phyloP scores from a whole-genome alignment of 2,888 invertebrate genomes.

The Neocrepidodera transversa region DNA sequence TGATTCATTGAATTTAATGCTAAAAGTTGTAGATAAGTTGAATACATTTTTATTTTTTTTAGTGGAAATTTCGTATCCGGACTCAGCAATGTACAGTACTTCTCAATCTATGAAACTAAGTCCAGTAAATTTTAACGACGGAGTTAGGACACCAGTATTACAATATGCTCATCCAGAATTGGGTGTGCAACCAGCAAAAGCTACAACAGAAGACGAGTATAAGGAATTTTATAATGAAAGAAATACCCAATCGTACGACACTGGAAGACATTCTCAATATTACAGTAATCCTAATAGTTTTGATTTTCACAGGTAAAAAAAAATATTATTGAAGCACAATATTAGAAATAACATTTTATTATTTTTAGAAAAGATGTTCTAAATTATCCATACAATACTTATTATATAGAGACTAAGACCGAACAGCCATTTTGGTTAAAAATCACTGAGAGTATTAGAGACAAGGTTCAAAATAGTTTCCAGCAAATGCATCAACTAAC shows the following conservation, averaged over 20 bases:
- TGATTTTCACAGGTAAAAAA: constrained; percentile 58
- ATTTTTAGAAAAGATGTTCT: constrained; percentile 59
- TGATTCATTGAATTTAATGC: too few species aligned
- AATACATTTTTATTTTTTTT: not conserved
- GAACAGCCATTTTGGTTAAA: constrained; percentile 75
- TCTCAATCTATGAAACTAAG: constrained; percentile 67
- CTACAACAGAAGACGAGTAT: constrained; percentile 55
- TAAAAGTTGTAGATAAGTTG: not conserved
- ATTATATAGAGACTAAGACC: constrained; percentile 69
- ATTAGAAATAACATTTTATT: not conserved
- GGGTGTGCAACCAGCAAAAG: constrained; percentile 78
- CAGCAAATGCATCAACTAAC: constrained; percentile 73
- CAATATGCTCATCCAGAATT: constrained; percentile 83
- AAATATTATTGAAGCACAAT: too few species aligned
- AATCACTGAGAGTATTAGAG: constrained; percentile 75
- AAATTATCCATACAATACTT: constrained; percentile 65
- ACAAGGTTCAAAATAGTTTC: constrained; percentile 74
- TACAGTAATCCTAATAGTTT: constrained; percentile 57
- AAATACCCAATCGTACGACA: constrained; percentile 52
- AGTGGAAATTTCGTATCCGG: constrained; percentile 68
- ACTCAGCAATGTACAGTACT: constrained; percentile 68
- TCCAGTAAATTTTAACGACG: constrained; percentile 70
- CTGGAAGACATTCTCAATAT: constrained; percentile 56
- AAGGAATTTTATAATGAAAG: constrained; percentile 49
- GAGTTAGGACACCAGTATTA: constrained; percentile 75